These are phyloP conservation scores for Caenorhabditis wallacei DNA, from an alignment of 2,888 invertebrate genomes.

Conservation along the genomic window DNA sequence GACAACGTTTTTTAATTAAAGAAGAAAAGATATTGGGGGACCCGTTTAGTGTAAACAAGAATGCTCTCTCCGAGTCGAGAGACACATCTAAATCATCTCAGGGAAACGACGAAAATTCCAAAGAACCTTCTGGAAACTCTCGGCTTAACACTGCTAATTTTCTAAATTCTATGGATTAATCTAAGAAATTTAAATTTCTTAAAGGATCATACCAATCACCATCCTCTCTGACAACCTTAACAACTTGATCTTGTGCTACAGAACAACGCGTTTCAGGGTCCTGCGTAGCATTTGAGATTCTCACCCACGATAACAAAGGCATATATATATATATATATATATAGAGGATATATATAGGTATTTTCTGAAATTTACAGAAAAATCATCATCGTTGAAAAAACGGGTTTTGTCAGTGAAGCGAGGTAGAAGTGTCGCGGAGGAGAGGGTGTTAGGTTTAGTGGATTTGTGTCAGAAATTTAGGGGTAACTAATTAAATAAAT, in stretches of 20 bases:
- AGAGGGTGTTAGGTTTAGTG: no score
- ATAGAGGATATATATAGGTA: no score
- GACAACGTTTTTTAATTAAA: not conserved
- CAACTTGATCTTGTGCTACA: conserved; percentile 57
- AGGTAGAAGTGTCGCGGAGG: no score
- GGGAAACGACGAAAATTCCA: not conserved
- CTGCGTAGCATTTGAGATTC: conserved; percentile 54
- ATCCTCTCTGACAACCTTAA: conserved; percentile 50
- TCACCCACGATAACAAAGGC: conserved; percentile 35
- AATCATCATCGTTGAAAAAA: not conserved
- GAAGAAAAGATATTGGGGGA: not conserved
- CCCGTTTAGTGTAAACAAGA: no score
- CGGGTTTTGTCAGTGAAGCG: no score
- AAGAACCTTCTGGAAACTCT: not conserved
- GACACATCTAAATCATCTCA: no score
- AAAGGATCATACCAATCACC: conserved; percentile 51
- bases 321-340: no score
- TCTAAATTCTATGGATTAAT: no score
- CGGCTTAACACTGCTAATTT: not conserved
- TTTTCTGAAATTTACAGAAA: not conserved
- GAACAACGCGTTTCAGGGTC: conserved; percentile 51
- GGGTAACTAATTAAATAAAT: no score
- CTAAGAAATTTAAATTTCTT: no score
- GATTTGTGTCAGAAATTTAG: no score
- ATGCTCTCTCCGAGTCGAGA: no score